Percentiles rank a stretch among this genome's conserved stretches.
These are phyloP conservation scores for Rhabdornis inornatus DNA, from an alignment of 2,113 vertebrate genomes.

Conservation along the genomic window DNA sequence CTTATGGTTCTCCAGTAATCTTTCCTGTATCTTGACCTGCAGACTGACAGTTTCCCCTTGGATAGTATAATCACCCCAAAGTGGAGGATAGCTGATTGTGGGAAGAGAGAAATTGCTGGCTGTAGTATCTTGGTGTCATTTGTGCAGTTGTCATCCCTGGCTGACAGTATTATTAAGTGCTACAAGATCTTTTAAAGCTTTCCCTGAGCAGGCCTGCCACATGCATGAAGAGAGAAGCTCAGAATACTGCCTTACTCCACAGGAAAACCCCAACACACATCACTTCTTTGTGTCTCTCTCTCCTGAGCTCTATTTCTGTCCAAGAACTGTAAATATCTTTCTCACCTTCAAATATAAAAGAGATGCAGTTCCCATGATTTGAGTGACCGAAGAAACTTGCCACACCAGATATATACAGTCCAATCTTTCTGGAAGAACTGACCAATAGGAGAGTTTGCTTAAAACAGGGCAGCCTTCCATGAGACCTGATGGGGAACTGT, in stretches of 20 bases:
- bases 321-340: neutral
- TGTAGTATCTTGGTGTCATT: neutral
- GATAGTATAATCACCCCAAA: neutral
- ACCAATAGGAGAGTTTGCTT: neutral
- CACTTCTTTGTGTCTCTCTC: neutral
- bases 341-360: neutral
- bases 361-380: neutral
- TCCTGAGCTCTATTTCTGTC: neutral
- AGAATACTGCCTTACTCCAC: neutral
- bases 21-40: neutral
- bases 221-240: neutral
- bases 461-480: neutral
- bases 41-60: neutral
- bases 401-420: neutral
- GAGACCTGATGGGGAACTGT: neutral
- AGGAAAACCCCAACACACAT: neutral
- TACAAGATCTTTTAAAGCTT: neutral
- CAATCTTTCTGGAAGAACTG: neutral
- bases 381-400: neutral
- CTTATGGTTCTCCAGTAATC: neutral
- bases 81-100: neutral
- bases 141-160: neutral
- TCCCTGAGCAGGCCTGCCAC: neutral
- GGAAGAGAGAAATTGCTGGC: neutral
- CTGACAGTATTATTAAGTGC: neutral